Evolutionary conservation across 2,888 invertebrate genomes (phyloP).

Genomic region (Drosophila helvetica): DNA sequence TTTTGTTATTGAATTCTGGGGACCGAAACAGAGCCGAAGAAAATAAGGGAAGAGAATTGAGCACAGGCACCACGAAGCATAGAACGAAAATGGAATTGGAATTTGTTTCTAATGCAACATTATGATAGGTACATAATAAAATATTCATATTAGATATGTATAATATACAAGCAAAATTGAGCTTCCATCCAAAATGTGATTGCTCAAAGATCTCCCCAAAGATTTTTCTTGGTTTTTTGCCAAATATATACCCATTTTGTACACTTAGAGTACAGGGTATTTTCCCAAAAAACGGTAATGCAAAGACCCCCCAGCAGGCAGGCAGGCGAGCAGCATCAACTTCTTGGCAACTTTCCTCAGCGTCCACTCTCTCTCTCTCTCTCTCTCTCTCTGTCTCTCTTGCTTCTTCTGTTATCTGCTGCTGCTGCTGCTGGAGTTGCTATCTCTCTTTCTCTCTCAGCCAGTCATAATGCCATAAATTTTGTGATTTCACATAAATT

Average conservation of each 20-base stretch:
- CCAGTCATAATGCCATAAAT: slow-evolving; percentile 67
- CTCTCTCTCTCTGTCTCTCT: background rate
- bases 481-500: slow-evolving; percentile 69
- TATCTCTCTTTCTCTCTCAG: slow-evolving; percentile 10
- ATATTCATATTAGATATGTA: too few species aligned
- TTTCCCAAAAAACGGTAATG: background rate
- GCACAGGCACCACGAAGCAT: too few species aligned
- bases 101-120: too few species aligned
- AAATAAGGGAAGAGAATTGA: too few species aligned
- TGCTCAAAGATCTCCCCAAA: too few species aligned
- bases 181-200: too few species aligned
- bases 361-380: background rate
- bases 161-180: too few species aligned
- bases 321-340: slow-evolving; percentile 35
- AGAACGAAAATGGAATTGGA: too few species aligned
- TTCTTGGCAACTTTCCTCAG: slow-evolving; percentile 36
- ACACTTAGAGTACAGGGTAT: background rate
- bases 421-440: slow-evolving; percentile 26
- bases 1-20: too few species aligned
- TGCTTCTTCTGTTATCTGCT: background rate
- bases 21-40: too few species aligned
- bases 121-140: too few species aligned
- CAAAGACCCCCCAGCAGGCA: slow-evolving; percentile 18
- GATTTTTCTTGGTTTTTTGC: background rate
- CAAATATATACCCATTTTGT: background rate